These are phyloP conservation scores for Lutjanus argentimaculatus DNA, from an alignment of 2,797 vertebrate genomes.

Conservation along the genomic window DNA sequence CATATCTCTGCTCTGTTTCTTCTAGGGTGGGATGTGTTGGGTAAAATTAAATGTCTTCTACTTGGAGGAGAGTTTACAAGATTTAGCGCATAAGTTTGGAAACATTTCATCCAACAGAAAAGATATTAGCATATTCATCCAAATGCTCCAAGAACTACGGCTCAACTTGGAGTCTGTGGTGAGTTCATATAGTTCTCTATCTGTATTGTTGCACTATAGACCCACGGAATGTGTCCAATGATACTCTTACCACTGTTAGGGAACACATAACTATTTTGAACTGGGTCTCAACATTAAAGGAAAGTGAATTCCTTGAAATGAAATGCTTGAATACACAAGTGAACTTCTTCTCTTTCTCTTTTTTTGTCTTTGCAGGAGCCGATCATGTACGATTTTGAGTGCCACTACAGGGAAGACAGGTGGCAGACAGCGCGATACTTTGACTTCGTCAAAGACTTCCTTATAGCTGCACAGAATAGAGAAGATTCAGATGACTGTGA, in stretches of 20 bases:
- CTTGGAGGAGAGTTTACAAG: conserved; percentile 86
- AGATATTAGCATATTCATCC: conserved; percentile 84
- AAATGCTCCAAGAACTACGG: conserved; percentile 85
- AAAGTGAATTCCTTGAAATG: not conserved
- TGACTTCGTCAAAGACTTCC: conserved; percentile 84
- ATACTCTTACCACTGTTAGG: not conserved
- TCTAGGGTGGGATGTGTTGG: conserved; percentile 87
- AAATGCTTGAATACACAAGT: no score
- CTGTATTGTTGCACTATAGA: conserved; percentile 26
- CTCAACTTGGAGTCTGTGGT: conserved; percentile 76
- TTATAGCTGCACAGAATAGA: conserved; percentile 76
- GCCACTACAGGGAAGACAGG: conserved; percentile 83
- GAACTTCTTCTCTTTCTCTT: not conserved
- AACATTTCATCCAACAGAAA: conserved; percentile 88
- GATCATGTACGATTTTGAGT: conserved; percentile 83
- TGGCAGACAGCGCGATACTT: conserved; percentile 85
- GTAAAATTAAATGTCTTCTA: conserved; percentile 86
- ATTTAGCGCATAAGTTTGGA: conserved; percentile 86
- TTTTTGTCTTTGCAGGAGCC: conserved; percentile 70
- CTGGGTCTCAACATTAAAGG: no score
- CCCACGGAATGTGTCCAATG: not conserved
- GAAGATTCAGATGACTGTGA: conserved; percentile 78
- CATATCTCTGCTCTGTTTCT: conserved; percentile 7
- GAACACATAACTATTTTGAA: no score
- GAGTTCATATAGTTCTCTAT: conserved; percentile 40